phyloP scores from a whole-genome alignment of 2,797 vertebrate species.

The Gambelia wislizenii region DNA sequence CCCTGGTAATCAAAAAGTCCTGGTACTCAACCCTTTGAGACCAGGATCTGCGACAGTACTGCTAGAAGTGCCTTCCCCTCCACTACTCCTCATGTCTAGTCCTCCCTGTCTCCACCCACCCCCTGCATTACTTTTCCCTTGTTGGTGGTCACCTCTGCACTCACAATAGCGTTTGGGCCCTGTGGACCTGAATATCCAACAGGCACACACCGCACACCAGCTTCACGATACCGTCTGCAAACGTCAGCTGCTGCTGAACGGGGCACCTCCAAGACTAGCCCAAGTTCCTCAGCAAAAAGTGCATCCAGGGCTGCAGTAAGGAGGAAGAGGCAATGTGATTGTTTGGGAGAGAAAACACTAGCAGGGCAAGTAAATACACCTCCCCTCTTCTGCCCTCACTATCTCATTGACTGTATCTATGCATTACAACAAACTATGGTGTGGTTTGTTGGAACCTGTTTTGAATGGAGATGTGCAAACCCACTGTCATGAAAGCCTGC shows the following conservation, averaged over 20 bases:
- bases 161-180: constrained; percentile 86
- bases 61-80: too few relatives aligned
- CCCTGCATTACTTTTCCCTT: neutral
- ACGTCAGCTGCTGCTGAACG: constrained; percentile 65
- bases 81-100: fast-evolving
- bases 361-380: neutral
- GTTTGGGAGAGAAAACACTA: fast-evolving
- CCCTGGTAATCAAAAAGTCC: too few relatives aligned
- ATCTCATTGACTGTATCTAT: neutral
- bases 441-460: neutral
- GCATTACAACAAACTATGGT: neutral
- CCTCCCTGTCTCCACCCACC: neutral
- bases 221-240: constrained; percentile 76
- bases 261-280: constrained; percentile 87
- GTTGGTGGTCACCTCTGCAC: neutral
- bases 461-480: too few relatives aligned
- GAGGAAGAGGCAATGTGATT: fast-evolving
- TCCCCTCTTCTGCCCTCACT: neutral
- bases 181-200: constrained; percentile 83
- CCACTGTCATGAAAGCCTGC: too few relatives aligned
- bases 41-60: too few relatives aligned
- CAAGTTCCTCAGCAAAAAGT: constrained; percentile 91
- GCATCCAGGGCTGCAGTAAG: constrained; percentile 81
- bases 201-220: constrained; percentile 81
- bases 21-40: too few relatives aligned